Evolutionary conservation across 2,113 vertebrate genomes (phyloP), one percentile per base, ranked within the genome.

Genomic region (Delphinus delphis): DNA sequence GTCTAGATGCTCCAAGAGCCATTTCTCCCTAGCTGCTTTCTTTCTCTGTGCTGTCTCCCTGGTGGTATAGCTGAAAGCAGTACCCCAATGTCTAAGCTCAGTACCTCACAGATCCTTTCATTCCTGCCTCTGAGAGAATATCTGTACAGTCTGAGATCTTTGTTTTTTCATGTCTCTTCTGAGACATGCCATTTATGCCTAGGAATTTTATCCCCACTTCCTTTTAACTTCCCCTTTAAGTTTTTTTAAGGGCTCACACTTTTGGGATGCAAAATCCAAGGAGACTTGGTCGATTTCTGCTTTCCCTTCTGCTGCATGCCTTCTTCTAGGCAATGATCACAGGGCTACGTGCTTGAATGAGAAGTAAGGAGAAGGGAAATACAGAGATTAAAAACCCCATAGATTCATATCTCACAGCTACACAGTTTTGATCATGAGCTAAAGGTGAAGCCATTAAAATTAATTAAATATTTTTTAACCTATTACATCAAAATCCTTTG

Each of bases 391-490:
- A 92, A 92, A 92, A 84, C 21, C 4, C 70, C 44, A n/a, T 23
- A 58, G 62, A 79, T 65, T 84, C 23, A 33, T 63, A 84, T 88
- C 44, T 88, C 53, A 92, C n/a, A 88, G 62, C 33, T 76, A 88
- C 60, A 92, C 3, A 84, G 62, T 79, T 55, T 71, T 53, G 36
- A 65, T 92, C 71, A 88, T 77, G 47, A 87, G 41, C 41, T 84
- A 58, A 95, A 92, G 31, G 31, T 65, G 55, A 95, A 79, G 4
- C 26, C 44, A 88, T 71, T 41, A 71, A 95, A 82, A 92, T 95
- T 71, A 88, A 92, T 77, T 31, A 77, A 88, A 47, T 96, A 62
- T 83, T 86, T 93, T 79, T 67, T 58, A 84, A 58, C 83, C 20
- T 23, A 12, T 79, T 58, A 58, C 4, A 70, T 84, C 20, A 77